Evolutionary conservation across 2,888 invertebrate genomes (phyloP).

Genomic region (Cataglyphis albicans): DNA sequence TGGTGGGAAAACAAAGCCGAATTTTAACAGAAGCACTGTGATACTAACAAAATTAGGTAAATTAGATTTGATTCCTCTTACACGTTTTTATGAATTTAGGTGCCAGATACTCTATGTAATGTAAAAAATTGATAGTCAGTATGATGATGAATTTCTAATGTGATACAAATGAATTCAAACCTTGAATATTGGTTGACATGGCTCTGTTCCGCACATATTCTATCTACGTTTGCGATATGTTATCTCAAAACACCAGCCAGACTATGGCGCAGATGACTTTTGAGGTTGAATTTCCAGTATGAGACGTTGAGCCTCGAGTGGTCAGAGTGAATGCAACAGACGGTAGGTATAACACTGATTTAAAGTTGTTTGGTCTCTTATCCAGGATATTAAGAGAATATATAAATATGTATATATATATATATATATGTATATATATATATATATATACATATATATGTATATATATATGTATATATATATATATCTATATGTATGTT

Average conservation of each 20-base stretch:
- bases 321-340: constrained; percentile 78
- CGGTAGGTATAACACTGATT: constrained; percentile 85
- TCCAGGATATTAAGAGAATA: constrained; percentile 22
- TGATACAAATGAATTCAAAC: constrained; percentile 84
- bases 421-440: not conserved
- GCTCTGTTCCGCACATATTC: constrained; percentile 84
- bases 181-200: constrained; percentile 84
- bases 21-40: constrained; percentile 77
- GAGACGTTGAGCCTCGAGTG: constrained; percentile 78
- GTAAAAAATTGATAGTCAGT: constrained; percentile 83
- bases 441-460: not conserved
- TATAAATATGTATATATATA: not conserved
- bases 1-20: constrained; percentile 67
- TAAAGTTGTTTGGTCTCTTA: constrained; percentile 85
- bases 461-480: not conserved
- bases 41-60: constrained; percentile 80
- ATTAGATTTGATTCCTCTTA: constrained; percentile 84
- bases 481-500: not conserved
- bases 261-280: constrained; percentile 83
- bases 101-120: constrained; percentile 85
- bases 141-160: constrained; percentile 85
- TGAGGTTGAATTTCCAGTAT: constrained; percentile 85
- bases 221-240: constrained; percentile 85
- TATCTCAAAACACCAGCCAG: constrained; percentile 84
- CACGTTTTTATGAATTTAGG: constrained; percentile 86